Evolutionary conservation across 2,113 vertebrate genomes (phyloP), one percentile per base, ranked within the genome.

Genomic region (Rhombomys opimus): DNA sequence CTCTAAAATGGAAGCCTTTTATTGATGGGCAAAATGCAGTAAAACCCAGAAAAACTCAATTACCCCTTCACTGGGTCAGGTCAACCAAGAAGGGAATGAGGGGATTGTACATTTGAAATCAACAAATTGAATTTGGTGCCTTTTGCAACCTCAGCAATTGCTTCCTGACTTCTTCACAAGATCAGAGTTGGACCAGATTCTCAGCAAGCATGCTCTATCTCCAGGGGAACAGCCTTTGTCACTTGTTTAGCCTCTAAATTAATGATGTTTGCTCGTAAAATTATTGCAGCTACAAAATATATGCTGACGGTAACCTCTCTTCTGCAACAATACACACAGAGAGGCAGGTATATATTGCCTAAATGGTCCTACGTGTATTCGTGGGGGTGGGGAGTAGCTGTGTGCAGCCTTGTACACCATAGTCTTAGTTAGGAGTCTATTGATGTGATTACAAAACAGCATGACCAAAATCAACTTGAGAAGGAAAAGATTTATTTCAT

Each of bases 71-170:
- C 68, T 94, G 95, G 88, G 80, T 94, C 94, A 57, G 88, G 73
- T 38, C 63, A 87, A 75, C 86, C 3, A 7, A 80, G 76, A 70
- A 96, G 90, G 32, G 72, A 93, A 91, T 89, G 59, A 96, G 77
- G 41, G 67, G 90, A 87, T 84, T 91, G 72, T 50, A 75, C 73
- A 63, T 96, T 95, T 93, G 85, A 97, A 97, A 95, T 93, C 86
- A 92, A 92, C 88, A 90, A 84, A 95, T 96, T 95, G 72, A 72
- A 94, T 97, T 95, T 68, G 61, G 18, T 85, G 17, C 38, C 50
- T 96, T 95, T 87, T 91, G 68, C 57, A 87, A 59, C 41, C 82
- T 97, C 96, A 96, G 95, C 68, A 87, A 57, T 70, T 92, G 59
- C 82, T 94, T 61, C 54, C 93, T 93, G 12, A 85, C 70, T 65